phyloP scores from a whole-genome alignment of 2,113 vertebrate genomes.

The Odontesthes bonariensis region DNA sequence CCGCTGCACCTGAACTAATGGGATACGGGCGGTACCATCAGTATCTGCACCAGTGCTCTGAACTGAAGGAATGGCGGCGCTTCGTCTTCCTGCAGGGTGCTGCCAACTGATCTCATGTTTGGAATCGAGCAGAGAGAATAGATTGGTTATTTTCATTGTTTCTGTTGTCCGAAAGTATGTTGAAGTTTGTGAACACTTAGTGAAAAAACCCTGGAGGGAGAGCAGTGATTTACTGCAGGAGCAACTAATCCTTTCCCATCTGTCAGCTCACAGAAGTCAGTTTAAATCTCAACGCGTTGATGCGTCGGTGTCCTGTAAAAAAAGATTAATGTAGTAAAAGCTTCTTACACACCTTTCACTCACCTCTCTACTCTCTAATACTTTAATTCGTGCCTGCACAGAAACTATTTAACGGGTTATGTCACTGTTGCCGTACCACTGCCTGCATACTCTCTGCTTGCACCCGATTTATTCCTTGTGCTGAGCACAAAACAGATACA shows the following conservation, averaged over 20 bases:
- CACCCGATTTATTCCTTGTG: too few species aligned
- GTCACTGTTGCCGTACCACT: too few species aligned
- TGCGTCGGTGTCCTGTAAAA: not conserved
- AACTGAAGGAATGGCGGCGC: slow-evolving; percentile 10
- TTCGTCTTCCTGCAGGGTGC: not conserved
- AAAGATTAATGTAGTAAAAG: not conserved
- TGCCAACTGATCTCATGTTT: not conserved
- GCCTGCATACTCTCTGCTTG: too few species aligned
- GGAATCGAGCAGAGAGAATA: too few species aligned
- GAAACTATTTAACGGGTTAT: not conserved
- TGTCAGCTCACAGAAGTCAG: not conserved
- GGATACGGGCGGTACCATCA: slow-evolving; percentile 19
- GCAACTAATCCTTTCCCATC: not conserved
- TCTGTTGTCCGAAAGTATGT: too few species aligned
- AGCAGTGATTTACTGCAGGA: too few species aligned
- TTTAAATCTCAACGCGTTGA: not conserved
- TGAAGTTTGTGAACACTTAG: too few species aligned
- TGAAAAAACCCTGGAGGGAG: too few species aligned
- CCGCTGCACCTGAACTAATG: slow-evolving; percentile 63
- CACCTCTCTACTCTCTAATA: not conserved
- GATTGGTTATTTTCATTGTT: too few species aligned
- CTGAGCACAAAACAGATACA: too few species aligned
- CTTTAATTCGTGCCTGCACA: too few species aligned
- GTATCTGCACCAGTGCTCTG: slow-evolving; percentile 21
- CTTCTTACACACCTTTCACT: slow-evolving; percentile 24